Conservation (phyloP, 2,113 vertebrate species). For the Gila orcuttii region DNA sequence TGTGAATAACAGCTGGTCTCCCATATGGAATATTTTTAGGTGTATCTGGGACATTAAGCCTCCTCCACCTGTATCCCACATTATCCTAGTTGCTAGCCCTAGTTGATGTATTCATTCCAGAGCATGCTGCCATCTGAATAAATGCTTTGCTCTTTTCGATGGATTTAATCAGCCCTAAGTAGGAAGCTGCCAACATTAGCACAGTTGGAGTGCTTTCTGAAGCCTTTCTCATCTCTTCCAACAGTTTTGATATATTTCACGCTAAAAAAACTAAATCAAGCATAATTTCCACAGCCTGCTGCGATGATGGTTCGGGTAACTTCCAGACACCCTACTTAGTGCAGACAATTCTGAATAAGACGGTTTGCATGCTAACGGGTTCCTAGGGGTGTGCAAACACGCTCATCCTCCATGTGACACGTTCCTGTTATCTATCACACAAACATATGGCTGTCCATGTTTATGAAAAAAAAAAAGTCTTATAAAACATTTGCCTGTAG, state of each 20-base stretch:
- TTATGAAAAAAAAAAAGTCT: neutral
- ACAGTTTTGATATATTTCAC: constrained; percentile 3
- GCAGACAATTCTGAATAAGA: neutral
- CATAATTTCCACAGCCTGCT: constrained; percentile 9
- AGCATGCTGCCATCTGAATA: neutral
- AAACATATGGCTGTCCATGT: neutral
- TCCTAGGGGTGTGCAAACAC: neutral
- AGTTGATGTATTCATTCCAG: neutral
- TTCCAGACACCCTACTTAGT: neutral
- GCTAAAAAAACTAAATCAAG: neutral
- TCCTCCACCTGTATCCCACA: constrained; percentile 5
- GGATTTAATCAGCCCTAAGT: constrained; percentile 10
- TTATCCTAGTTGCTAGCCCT: neutral
- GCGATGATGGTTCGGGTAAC: neutral
- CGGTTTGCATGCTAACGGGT: neutral
- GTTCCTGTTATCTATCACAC: neutral
- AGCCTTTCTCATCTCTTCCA: neutral
- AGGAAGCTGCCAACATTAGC: neutral
- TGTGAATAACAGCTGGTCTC: constrained; percentile 2
- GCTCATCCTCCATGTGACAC: neutral
- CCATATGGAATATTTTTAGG: neutral
- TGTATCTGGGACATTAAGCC: neutral
- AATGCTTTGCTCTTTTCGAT: neutral
- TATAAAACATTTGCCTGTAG: neutral
- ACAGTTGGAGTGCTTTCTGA: neutral